phyloP scores from a whole-genome alignment of 2,888 invertebrate species.

The Hemithea aestivaria region DNA sequence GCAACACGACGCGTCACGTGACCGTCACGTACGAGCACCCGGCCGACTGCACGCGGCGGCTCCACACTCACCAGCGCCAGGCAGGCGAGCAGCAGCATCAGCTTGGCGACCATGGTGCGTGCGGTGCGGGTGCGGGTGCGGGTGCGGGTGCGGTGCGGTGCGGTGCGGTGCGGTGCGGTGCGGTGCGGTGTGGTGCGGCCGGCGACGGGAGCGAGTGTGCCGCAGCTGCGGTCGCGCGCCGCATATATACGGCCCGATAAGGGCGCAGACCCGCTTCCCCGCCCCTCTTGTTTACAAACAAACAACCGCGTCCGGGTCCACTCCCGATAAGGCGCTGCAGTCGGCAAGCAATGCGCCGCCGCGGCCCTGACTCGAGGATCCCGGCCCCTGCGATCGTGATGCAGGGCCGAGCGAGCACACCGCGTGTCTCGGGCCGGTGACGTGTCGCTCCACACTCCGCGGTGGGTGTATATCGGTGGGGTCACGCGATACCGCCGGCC shows the following conservation, averaged over 20 bases:
- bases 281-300: slow-evolving; percentile 21
- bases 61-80: slow-evolving; percentile 58
- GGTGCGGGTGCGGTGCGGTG: slow-evolving; percentile 11
- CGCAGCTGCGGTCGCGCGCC: slow-evolving; percentile 25
- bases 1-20: slow-evolving; percentile 14
- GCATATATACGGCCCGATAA: slow-evolving; percentile 32
- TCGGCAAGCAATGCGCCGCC: no score
- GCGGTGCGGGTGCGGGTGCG: slow-evolving; percentile 2
- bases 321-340: neutral
- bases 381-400: no score
- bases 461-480: no score
- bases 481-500: no score
- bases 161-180: slow-evolving; percentile 24
- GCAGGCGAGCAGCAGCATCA: slow-evolving; percentile 53
- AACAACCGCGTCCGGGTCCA: slow-evolving; percentile 25
- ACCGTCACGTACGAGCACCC: neutral
- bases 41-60: neutral
- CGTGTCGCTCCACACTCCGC: neutral
- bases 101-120: slow-evolving; percentile 49
- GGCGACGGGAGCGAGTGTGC: slow-evolving; percentile 36
- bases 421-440: neutral
- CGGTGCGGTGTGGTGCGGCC: slow-evolving; percentile 33
- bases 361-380: no score
- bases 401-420: no score
- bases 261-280: slow-evolving; percentile 18